Evolutionary conservation across 2,888 invertebrate genomes (phyloP), one percentile per base, ranked within the genome.

Genomic region (Conops quadrifasciatus): DNA sequence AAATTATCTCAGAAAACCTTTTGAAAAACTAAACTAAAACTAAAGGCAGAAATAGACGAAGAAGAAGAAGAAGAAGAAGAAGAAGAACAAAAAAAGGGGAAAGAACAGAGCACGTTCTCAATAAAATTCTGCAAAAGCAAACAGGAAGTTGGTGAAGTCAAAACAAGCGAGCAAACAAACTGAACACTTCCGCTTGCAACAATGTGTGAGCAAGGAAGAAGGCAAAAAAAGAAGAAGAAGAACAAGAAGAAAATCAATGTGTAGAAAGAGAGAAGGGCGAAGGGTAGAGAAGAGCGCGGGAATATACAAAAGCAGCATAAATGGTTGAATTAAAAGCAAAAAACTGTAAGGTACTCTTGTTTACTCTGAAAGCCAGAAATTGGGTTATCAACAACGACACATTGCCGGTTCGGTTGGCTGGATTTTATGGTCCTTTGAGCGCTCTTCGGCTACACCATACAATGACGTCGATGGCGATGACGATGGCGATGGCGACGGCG

Each of bases 311-410:
- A 13, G 19, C n/a, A n/a, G n/a, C n/a, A n/a, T n/a, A n/a, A n/a
- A n/a, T 16, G 53, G 53, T 11, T 53, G n/a, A n/a, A n/a, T n/a
- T n/a, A 5, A 15, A 26, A 30, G n/a, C n/a, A 30, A 30, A 2
- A 36, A 45, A 62, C 62, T 19, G 21, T 47, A n/a, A n/a, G n/a
- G n/a, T n/a, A 9, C 36, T 36, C 53, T 30, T 53, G 51, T 56
- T 66, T 21, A 53, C 53, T 11, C 13, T 13, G 53, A 36, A 66
- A 66, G 36, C 36, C 36, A 36, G 53, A 21, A 66, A 66, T 66
- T 53, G 66, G 66, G 66, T 66, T 66, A 66, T 66, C 66, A 15
- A 45, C 66, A 15, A 45, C 24, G 59, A 59, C 59, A 21, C 24
- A 16, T 11, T 16, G 59, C 24, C 21, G 58, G 26, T 9, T 15